Evolutionary conservation across 2,113 vertebrate species (phyloP).

Genomic region (Erpornis zantholeuca): DNA sequence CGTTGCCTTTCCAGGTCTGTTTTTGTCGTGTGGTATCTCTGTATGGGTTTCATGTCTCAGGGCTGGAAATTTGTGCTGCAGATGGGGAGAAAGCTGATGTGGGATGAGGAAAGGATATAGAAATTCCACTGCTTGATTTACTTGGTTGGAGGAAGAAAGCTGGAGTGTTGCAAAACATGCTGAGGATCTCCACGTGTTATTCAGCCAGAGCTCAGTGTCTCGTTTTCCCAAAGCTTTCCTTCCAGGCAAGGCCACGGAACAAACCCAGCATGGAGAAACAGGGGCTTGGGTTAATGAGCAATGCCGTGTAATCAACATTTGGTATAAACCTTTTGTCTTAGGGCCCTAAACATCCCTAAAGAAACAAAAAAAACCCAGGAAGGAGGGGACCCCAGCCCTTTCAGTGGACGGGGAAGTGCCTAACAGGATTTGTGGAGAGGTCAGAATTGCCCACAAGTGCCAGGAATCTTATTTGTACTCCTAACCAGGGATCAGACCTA

Average conservation of each 20-base stretch:
- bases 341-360: not conserved
- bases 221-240: not conserved
- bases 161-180: not conserved
- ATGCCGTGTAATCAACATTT: not conserved
- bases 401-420: not conserved
- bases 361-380: not conserved
- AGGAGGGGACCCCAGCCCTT: not conserved
- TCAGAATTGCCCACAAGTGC: not conserved
- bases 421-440: not conserved
- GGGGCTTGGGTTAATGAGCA: conserved; percentile 35
- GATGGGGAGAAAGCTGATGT: not conserved
- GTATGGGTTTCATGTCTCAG: fast-evolving
- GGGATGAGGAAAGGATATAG: fast-evolving
- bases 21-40: fast-evolving
- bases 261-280: not conserved
- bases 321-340: not conserved
- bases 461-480: not conserved
- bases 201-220: fast-evolving
- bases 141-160: not conserved
- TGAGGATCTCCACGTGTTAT: not conserved
- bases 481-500: not conserved
- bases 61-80: not conserved
- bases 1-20: fast-evolving
- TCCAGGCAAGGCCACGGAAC: not conserved
- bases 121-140: not conserved